phyloP scores from a whole-genome alignment of 2,797 vertebrate species.

The Acrocephalus scirpaceus region DNA sequence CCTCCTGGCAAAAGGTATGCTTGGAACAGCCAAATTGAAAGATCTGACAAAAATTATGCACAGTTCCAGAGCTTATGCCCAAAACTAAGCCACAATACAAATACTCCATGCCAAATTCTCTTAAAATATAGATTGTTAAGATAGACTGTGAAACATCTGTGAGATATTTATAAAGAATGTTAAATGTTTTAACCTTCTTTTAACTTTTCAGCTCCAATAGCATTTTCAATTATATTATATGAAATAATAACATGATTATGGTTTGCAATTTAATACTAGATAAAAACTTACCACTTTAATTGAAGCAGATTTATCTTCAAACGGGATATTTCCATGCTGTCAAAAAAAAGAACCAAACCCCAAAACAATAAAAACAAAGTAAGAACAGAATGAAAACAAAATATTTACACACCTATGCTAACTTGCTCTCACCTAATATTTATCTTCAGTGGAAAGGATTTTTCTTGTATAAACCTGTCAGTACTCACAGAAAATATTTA shows the following conservation, averaged over 20 bases:
- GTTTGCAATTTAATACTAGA: neutral
- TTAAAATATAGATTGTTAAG: neutral
- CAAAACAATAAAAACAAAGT: slow-evolving; percentile 3
- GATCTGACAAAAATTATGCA: neutral
- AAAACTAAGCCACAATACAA: neutral
- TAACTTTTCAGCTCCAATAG: neutral
- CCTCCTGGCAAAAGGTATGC: neutral
- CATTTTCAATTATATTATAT: neutral
- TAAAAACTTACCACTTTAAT: slow-evolving; percentile 89
- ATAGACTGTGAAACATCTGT: neutral
- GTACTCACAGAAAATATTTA: neutral
- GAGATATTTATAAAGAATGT: neutral
- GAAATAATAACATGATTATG: neutral
- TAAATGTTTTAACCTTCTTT: neutral
- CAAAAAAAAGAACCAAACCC: slow-evolving; percentile 52
- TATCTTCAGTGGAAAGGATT: neutral
- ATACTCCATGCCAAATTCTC: neutral
- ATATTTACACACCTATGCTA: neutral
- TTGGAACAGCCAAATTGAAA: neutral
- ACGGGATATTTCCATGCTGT: slow-evolving; percentile 94
- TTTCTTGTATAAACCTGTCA: neutral
- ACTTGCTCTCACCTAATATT: neutral
- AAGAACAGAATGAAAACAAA: neutral
- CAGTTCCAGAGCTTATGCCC: neutral
- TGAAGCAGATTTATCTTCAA: slow-evolving; percentile 85